phyloP scores from a whole-genome alignment of 2,113 vertebrate genomes.

The Chloroceryle aenea region DNA sequence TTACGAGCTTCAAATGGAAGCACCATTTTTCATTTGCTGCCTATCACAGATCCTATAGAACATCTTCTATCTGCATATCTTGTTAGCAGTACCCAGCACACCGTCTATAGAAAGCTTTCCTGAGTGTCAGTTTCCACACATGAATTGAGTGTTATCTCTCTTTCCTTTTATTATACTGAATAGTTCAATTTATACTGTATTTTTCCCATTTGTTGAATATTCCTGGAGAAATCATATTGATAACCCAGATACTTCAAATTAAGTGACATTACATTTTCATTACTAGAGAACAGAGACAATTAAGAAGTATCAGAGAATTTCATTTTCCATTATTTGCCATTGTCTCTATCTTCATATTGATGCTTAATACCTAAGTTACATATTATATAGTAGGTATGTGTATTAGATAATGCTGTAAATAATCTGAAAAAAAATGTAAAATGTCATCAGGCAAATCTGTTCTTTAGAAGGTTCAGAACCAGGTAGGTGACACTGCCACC shows the following conservation, averaged over 20 bases:
- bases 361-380: background rate
- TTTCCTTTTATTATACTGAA: background rate
- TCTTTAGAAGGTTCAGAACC: background rate
- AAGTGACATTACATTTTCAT: background rate
- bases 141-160: accelerated
- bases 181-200: background rate
- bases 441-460: background rate
- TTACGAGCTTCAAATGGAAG: background rate
- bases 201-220: background rate
- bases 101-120: background rate
- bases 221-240: background rate
- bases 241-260: slow-evolving; percentile 5
- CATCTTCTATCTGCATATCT: background rate
- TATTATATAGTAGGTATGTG: background rate
- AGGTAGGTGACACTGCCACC: background rate
- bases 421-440: background rate
- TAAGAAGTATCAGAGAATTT: background rate
- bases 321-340: background rate
- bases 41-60: background rate
- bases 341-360: background rate
- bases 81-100: background rate
- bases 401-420: background rate
- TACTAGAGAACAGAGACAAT: background rate
- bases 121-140: background rate
- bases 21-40: background rate